phyloP scores from a whole-genome alignment of 2,888 invertebrate genomes.

The Leptinotarsa rubiginosa region DNA sequence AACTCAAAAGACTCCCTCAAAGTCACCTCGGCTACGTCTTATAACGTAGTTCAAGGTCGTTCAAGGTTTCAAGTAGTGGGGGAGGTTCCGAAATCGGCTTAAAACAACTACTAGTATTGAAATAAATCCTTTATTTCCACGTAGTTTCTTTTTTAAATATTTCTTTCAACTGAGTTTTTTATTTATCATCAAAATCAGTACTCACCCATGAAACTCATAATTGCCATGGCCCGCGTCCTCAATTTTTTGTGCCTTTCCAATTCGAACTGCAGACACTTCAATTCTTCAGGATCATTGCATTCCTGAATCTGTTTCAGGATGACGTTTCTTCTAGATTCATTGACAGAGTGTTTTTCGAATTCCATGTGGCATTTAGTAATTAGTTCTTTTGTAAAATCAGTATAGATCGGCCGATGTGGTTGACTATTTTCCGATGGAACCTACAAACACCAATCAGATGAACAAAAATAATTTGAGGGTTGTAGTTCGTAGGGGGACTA shows the following conservation, averaged over 20 bases:
- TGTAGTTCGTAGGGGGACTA: no score
- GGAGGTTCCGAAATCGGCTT: no score
- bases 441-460: slow-evolving; percentile 30
- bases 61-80: no score
- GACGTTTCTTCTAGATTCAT: slow-evolving; percentile 71
- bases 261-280: slow-evolving; percentile 77
- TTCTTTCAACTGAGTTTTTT: no score
- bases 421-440: slow-evolving; percentile 45
- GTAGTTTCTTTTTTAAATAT: no score
- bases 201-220: slow-evolving; percentile 78
- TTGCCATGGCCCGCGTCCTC: slow-evolving; percentile 88
- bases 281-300: slow-evolving; percentile 73
- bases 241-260: slow-evolving; percentile 82
- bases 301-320: slow-evolving; percentile 71
- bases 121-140: not conserved
- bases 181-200: not conserved
- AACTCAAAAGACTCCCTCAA: no score
- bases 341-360: slow-evolving; percentile 85
- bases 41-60: no score
- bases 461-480: not conserved
- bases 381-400: slow-evolving; percentile 82
- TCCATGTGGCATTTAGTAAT: slow-evolving; percentile 89
- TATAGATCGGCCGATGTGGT: slow-evolving; percentile 58
- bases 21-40: no score
- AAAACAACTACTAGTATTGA: no score